Conservation (phyloP, 2,797 vertebrate species). For the Brotula barbata region DNA sequence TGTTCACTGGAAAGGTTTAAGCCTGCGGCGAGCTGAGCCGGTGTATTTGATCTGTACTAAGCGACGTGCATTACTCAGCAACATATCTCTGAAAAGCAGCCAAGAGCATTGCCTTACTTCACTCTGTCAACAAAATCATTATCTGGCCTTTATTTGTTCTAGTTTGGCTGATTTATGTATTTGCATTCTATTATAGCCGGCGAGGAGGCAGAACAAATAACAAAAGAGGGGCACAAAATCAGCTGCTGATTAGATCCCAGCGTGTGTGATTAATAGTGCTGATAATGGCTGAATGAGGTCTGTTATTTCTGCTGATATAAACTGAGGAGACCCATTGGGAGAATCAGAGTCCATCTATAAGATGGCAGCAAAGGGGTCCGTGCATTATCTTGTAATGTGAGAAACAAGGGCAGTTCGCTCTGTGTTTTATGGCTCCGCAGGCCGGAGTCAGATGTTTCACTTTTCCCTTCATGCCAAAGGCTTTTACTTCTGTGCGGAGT, state of each 20-base stretch:
- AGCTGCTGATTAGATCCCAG: slow-evolving; percentile 41
- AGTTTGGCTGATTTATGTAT: slow-evolving; percentile 40
- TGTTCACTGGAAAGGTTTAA: slow-evolving; percentile 12
- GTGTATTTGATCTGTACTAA: slow-evolving; percentile 43
- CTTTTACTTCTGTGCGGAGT: slow-evolving; percentile 30
- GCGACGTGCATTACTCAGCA: slow-evolving; percentile 37
- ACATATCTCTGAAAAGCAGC: slow-evolving; percentile 42
- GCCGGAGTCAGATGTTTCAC: slow-evolving; percentile 7
- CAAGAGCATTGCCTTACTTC: slow-evolving; percentile 40
- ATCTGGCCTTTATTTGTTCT: slow-evolving; percentile 56
- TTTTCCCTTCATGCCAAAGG: slow-evolving; percentile 8
- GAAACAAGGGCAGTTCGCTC: not conserved
- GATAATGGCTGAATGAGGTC: slow-evolving; percentile 30
- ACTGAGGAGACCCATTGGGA: slow-evolving; percentile 1
- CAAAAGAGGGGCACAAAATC: slow-evolving; percentile 21
- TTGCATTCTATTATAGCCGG: slow-evolving; percentile 37
- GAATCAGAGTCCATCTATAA: not conserved
- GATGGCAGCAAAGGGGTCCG: not conserved
- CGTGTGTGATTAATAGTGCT: slow-evolving; percentile 31
- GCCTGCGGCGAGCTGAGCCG: not conserved
- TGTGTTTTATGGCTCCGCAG: not conserved
- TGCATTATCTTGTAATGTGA: not conserved
- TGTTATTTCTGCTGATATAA: slow-evolving; percentile 23
- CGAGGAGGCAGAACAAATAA: slow-evolving; percentile 39
- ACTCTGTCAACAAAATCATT: slow-evolving; percentile 50